phyloP scores from a whole-genome alignment of 2,888 invertebrate species.

The Loripinus fragilis region DNA sequence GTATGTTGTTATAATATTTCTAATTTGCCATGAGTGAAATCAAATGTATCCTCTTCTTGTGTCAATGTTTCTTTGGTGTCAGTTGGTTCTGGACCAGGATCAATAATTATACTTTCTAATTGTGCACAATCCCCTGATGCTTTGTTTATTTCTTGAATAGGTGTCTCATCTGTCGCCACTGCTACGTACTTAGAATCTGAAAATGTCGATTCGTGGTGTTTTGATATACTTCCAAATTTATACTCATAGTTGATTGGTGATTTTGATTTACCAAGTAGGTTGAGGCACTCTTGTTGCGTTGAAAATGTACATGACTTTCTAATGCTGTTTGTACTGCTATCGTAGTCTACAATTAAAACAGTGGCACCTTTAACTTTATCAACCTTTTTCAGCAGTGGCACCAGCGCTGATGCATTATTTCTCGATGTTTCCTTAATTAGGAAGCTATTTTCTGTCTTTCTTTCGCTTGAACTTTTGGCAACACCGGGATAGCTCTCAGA shows the following conservation, averaged over 20 bases:
- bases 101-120: neutral
- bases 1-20: neutral
- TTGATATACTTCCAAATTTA: slow-evolving; percentile 5
- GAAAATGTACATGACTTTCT: neutral
- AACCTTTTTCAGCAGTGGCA: neutral
- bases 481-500: slow-evolving; percentile 15
- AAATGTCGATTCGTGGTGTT: neutral
- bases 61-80: neutral
- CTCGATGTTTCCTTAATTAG: neutral
- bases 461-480: neutral
- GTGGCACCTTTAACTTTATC: neutral
- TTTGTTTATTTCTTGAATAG: neutral
- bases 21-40: neutral
- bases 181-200: neutral
- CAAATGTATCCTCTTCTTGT: neutral
- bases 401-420: neutral
- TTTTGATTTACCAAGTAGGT: neutral
- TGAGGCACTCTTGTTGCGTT: neutral
- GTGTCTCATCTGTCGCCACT: neutral
- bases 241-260: neutral
- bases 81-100: neutral
- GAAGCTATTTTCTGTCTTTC: neutral
- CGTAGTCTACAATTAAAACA: neutral
- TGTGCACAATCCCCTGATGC: neutral
- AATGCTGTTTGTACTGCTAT: neutral